Base-by-base conservation (phyloP, 2,888 invertebrate genomes). In the Pteria penguin region DNA sequence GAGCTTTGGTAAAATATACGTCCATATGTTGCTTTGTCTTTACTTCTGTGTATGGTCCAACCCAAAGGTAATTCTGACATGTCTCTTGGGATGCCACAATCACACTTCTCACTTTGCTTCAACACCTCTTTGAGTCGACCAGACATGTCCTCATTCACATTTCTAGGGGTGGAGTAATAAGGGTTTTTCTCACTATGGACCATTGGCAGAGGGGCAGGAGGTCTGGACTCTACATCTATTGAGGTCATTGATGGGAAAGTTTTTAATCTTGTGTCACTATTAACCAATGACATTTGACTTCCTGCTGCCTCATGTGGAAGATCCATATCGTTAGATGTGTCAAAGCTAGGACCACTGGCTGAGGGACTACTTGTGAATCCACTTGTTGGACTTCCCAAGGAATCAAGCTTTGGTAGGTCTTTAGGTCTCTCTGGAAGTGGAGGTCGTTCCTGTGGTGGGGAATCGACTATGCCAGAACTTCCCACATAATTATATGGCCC, bases 1-100 rank as follows among this genome's bases (percentile, higher is more conserved):
- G 76, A 74, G 70, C 80, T 82, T 70, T 88, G 88, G 65, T 76
- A 88, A 62, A 88, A 88, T 29, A 88, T 77, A 57, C 81, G 72
- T 4, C 85, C 84, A 22, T 65, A 68, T 0, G 86, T 85, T 27
- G 58, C 58, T 3, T 71, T 52, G 33, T 87, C 87, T 63, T 85
- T 83, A 71, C 86, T 87, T 27, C 84, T 75, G 70, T 88, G 88
- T 24, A 88, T 83, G 2, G 87, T 84, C 88, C 88, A 88, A 5
- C 86, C 86, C 24, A 78, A 29, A 1, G 84, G 85, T 36, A 88
- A 70, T 54, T 86, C 85, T 2, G 85, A 83, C 57, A 86, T 79
- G 26, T 79, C 67, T 36, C 86, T 68, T 0, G 85, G 79, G 68
- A 88, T 83, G 1, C 88, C 88, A 80, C 88, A 88, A 45, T 88